Conservation (phyloP, 1,140 invertebrate species). For the Cepaea nemoralis region DNA sequence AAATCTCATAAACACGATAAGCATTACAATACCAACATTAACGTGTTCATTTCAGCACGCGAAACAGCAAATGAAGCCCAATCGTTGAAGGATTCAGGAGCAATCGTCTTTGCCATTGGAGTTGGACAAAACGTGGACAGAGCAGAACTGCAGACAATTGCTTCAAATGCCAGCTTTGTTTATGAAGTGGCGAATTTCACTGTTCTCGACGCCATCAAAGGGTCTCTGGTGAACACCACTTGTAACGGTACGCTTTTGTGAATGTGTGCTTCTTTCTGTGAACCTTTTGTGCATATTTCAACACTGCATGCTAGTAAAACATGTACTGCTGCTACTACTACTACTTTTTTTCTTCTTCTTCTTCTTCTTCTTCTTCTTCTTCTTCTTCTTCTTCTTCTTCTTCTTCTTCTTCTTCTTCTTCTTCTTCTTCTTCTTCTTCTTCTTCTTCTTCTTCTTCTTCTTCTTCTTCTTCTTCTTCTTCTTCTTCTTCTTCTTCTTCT, state of each 20-base stretch:
- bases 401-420: neutral
- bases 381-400: too few species aligned
- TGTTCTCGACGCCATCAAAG: neutral
- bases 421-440: neutral
- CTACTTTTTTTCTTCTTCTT: too few species aligned
- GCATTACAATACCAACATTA: too few species aligned
- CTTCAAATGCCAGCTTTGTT: neutral
- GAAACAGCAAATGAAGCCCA: neutral
- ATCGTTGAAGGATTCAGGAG: neutral
- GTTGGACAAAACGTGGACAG: neutral
- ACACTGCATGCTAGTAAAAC: too few species aligned
- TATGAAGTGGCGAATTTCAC: neutral
- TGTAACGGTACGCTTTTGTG: neutral
- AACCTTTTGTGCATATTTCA: too few species aligned
- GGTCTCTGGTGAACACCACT: neutral
- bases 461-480: neutral
- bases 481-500: neutral
- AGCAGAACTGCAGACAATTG: neutral
- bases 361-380: too few species aligned
- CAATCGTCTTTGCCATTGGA: neutral
- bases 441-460: neutral
- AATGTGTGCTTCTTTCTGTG: too few species aligned
- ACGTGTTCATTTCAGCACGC: neutral
- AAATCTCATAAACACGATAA: too few species aligned
- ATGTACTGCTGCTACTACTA: neutral